A percentile compares a stretch with the other conserved stretches of the same genome.
phyloP scores from a whole-genome alignment of 2,888 invertebrate species.

The Conchocele bisecta region DNA sequence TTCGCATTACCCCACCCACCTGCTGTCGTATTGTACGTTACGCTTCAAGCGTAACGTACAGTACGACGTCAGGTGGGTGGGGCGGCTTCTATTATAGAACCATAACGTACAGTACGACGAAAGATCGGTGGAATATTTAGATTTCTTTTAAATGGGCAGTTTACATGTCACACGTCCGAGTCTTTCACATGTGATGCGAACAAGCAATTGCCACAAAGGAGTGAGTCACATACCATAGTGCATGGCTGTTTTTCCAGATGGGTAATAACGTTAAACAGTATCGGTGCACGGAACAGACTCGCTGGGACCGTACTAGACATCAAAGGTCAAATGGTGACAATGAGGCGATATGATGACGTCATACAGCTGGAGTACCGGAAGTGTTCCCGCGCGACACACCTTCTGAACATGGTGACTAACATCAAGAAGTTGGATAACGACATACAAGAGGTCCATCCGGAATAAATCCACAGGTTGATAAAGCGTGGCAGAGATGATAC shows the following conservation, averaged over 20 bases:
- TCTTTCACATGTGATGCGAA: too few species aligned
- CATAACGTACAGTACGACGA: too few species aligned
- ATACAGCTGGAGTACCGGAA: slow-evolving; percentile 58
- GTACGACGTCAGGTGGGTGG: too few species aligned
- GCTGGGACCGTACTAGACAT: slow-evolving; percentile 51
- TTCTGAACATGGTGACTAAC: slow-evolving; percentile 50
- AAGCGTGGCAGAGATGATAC: neutral
- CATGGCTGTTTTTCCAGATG: slow-evolving; percentile 42
- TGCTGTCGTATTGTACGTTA: too few species aligned
- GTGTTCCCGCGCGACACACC: slow-evolving; percentile 44
- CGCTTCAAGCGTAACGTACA: too few species aligned
- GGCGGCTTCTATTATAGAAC: too few species aligned
- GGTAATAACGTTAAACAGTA: slow-evolving; percentile 55
- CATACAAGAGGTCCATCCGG: slow-evolving; percentile 11
- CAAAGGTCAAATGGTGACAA: slow-evolving; percentile 42
- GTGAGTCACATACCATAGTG: too few species aligned
- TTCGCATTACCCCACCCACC: too few species aligned
- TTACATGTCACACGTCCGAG: too few species aligned
- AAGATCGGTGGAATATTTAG: too few species aligned
- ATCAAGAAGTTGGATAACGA: slow-evolving; percentile 34
- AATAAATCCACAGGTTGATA: neutral
- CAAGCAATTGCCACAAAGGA: too few species aligned
- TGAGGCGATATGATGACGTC: slow-evolving; percentile 64
- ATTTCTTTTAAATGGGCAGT: too few species aligned
- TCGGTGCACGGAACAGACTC: slow-evolving; percentile 54